Evolutionary conservation across 2,113 vertebrate genomes (phyloP).

Genomic region (Gallinago undulata): DNA sequence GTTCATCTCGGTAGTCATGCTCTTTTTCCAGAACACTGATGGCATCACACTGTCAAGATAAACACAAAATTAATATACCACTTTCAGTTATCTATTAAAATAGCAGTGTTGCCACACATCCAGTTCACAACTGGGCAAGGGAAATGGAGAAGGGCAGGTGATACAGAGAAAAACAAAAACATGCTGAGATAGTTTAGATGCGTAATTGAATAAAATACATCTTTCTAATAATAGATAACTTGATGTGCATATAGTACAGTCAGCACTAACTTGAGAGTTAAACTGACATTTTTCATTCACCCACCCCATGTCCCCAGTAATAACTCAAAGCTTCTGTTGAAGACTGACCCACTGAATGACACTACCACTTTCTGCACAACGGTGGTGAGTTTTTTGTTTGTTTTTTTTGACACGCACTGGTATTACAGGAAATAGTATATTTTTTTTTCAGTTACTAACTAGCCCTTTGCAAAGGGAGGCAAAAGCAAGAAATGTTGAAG

Average conservation of each 20-base stretch:
- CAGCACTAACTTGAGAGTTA: background rate
- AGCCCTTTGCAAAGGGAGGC: background rate
- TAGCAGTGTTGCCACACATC: background rate
- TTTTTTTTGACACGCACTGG: background rate
- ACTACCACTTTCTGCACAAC: background rate
- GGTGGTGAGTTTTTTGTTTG: background rate
- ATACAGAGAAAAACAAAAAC: background rate
- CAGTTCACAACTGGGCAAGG: background rate
- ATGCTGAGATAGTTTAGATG: background rate
- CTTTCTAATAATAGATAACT: background rate
- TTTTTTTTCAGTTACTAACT: background rate
- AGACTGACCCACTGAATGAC: background rate
- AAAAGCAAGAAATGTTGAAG: slow-evolving; percentile 9
- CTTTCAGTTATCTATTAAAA: background rate
- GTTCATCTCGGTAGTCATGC: slow-evolving; percentile 98
- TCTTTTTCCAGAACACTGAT: slow-evolving; percentile 97
- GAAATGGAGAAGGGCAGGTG: background rate
- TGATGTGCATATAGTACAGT: background rate
- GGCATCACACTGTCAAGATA: slow-evolving; percentile 88
- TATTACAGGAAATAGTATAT: background rate
- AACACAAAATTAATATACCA: slow-evolving; percentile 1
- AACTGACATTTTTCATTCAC: background rate
- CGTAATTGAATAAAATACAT: background rate
- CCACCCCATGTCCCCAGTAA: background rate
- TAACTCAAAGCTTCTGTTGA: background rate